Conservation (phyloP, 2,113 vertebrate genomes). For the Sander vitreus region DNA sequence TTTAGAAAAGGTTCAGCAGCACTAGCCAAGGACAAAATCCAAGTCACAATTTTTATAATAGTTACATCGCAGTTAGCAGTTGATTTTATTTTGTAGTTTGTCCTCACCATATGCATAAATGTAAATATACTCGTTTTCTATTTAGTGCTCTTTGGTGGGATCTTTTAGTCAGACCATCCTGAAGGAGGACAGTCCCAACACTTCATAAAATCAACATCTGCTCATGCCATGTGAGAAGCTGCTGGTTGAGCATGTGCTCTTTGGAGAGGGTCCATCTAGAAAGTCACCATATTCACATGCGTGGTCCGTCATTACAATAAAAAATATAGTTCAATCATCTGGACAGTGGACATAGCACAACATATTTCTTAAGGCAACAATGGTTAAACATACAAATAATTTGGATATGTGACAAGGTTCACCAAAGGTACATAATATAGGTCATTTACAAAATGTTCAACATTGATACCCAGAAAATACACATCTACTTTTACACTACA, state of each 20-base stretch:
- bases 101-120: conserved; percentile 7
- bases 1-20: conserved; percentile 50
- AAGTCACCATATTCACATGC: conserved; percentile 28
- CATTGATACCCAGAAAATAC: conserved; percentile 54
- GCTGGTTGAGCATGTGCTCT: conserved; percentile 52
- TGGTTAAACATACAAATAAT: conserved; percentile 62
- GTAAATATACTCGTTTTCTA: conserved; percentile 15
- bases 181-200: conserved; percentile 32
- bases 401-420: conserved; percentile 42
- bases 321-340: conserved; percentile 55
- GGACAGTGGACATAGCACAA: conserved; percentile 47
- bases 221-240: background rate
- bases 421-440: conserved; percentile 53
- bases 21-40: conserved; percentile 45
- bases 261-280: conserved; percentile 23
- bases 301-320: conserved; percentile 44
- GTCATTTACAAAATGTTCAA: conserved; percentile 49
- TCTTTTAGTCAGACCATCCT: conserved; percentile 21
- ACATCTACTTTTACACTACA: conserved; percentile 50
- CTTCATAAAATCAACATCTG: background rate
- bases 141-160: conserved; percentile 51
- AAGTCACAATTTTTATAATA: conserved; percentile 2
- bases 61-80: conserved; percentile 24
- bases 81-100: conserved; percentile 23
- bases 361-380: conserved; percentile 71